A percentile compares a stretch with the other conserved stretches of the same genome.
Evolutionary conservation across 2,888 invertebrate genomes (phyloP).

Genomic region (Leptura quadrifasciata): DNA sequence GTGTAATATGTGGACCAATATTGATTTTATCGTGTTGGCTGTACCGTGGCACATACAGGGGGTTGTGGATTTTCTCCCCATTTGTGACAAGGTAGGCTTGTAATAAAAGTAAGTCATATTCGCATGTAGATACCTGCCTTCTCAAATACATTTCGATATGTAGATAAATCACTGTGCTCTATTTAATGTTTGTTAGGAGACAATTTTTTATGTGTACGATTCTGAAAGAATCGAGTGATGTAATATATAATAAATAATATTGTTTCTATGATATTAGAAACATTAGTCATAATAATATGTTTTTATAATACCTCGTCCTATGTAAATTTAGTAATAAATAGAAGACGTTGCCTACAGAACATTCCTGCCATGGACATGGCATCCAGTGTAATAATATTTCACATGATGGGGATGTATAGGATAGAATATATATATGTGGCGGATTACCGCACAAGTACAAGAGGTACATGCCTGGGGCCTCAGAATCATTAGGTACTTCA

Average conservation of each 20-base stretch:
- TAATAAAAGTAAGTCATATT: conserved; percentile 61
- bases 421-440: too few species aligned
- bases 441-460: too few species aligned
- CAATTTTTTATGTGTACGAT: conserved; percentile 75
- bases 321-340: background rate
- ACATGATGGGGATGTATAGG: too few species aligned
- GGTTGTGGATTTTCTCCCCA: conserved; percentile 55
- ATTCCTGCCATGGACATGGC: background rate
- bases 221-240: conserved; percentile 74
- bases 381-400: too few species aligned
- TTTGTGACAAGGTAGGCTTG: conserved; percentile 65
- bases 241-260: conserved; percentile 73
- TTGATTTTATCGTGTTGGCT: conserved; percentile 45
- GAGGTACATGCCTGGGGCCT: too few species aligned
- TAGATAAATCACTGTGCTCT: conserved; percentile 73
- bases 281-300: conserved; percentile 71
- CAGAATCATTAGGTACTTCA: too few species aligned
- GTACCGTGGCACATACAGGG: conserved; percentile 57
- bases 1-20: conserved; percentile 60
- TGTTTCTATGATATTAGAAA: conserved; percentile 74
- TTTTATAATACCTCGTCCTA: conserved; percentile 44
- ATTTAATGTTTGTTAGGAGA: conserved; percentile 73
- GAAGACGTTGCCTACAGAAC: background rate
- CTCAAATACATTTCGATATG: conserved; percentile 69
- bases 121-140: conserved; percentile 71